These are phyloP conservation scores for Danio albolineatus DNA, from an alignment of 2,797 vertebrate species.

Conservation along the genomic window DNA sequence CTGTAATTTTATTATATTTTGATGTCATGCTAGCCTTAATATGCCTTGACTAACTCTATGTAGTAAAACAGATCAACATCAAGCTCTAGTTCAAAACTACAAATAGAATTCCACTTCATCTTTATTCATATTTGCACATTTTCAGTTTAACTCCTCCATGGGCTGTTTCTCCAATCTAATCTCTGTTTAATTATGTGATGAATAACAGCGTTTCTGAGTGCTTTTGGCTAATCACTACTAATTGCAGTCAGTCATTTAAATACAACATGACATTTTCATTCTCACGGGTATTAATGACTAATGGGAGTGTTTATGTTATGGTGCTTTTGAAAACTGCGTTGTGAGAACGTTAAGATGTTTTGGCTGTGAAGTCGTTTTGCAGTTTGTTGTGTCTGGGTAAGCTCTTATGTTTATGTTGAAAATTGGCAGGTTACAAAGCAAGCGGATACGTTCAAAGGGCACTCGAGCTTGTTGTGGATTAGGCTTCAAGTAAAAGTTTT, in stretches of 20 bases:
- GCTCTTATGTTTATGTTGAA: constrained; percentile 1
- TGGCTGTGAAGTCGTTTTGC: constrained; percentile 27
- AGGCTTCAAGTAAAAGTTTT: not conserved
- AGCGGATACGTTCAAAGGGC: constrained; percentile 2
- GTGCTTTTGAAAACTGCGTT: constrained; percentile 16
- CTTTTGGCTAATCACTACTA: constrained; percentile 45
- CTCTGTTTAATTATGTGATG: constrained; percentile 7
- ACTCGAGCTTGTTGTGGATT: not conserved
- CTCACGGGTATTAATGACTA: constrained; percentile 42
- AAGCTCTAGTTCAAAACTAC: not conserved
- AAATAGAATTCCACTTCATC: not conserved
- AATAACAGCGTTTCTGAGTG: not conserved
- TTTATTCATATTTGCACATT: not conserved
- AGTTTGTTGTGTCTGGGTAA: constrained; percentile 50
- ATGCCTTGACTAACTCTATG: not conserved
- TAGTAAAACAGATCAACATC: not conserved
- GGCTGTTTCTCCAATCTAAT: not conserved
- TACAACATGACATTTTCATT: constrained; percentile 16
- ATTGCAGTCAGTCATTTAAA: constrained; percentile 42
- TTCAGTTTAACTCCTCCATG: not conserved
- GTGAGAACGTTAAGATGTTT: constrained; percentile 30
- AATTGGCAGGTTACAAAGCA: constrained; percentile 1
- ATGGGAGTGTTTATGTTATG: not conserved
- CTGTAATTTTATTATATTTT: no score
- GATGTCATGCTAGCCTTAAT: not conserved